Base-by-base conservation (phyloP, 2,113 vertebrate species). In the Panurus biarmicus region DNA sequence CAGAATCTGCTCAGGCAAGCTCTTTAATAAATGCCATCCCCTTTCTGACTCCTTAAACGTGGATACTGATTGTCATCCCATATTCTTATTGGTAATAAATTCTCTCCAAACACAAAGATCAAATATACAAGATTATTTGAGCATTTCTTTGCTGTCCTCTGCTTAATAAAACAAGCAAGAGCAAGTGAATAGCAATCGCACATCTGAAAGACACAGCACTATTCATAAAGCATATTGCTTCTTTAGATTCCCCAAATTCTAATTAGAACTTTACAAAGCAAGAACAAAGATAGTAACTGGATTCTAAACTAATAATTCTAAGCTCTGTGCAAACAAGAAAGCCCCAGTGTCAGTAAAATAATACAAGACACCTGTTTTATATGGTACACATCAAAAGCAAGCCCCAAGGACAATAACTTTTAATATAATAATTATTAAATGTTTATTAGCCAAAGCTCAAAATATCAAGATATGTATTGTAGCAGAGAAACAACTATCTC, bases 351-450 rank as follows among this genome's bases (percentile, higher is more conserved):
- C 83, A 80, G 83, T 74, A 95, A 94, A 96, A 95, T 95, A 97
- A 95, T 94, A 78, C 67, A 85, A 82, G 84, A 92, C 94, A 96
- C 91, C 94, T 97, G 93, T 96, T 97, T 97, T 94, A 89, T 94
- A 96, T 71, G 77, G 85, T 93, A 96, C 85, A 95, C 83, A 95
- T 89, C 50, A 89, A 96, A 85, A 96, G 73, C 87, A 97, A 84
- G 86, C 96, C 87, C 95, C 65, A 95, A 96, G 96, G 97, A 96
- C 93, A 94, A 93, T 94, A 91, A 95, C 96, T 94, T 95, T 94
- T 96, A 97, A 97, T 96, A 96, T 89, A 95, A 95, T 97, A 89
- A 97, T 97, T 97, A 97, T 98, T 97, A 97, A 98, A 96, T 97
- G 95, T 96, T 97, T 97, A 97, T 96, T 97, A 97, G 95, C 71